These are phyloP conservation scores for Girardia tigrina DNA, from an alignment of 2,888 invertebrate genomes.

Conservation along the genomic window DNA sequence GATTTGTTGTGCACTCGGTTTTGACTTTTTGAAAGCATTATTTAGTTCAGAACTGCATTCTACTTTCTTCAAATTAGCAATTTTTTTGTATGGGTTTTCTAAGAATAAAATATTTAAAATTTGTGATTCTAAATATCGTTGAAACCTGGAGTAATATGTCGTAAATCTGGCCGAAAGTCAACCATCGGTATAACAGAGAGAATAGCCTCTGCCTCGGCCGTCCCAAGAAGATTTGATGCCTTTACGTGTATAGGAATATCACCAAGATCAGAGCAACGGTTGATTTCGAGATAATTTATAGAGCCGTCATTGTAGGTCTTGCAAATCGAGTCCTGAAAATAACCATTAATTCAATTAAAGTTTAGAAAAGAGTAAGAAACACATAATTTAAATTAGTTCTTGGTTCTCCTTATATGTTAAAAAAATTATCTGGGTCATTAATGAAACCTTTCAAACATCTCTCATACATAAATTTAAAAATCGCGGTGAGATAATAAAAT, in stretches of 20 bases:
- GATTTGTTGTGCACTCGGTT: constrained; percentile 44
- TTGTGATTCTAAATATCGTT: neutral
- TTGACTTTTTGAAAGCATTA: constrained; percentile 43
- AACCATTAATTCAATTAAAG: too few relatives aligned
- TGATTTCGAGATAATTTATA: constrained; percentile 85
- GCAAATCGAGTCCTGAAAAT: constrained; percentile 59
- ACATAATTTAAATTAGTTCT: too few relatives aligned
- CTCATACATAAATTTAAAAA: too few relatives aligned
- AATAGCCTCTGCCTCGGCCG: constrained; percentile 73
- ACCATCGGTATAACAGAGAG: constrained; percentile 53
- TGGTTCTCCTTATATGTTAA: too few relatives aligned
- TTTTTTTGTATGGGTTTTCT: constrained; percentile 35
- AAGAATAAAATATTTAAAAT: neutral
- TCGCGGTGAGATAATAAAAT: too few relatives aligned
- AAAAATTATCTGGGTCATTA: too few relatives aligned
- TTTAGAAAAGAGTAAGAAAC: too few relatives aligned
- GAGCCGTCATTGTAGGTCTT: constrained; percentile 93
- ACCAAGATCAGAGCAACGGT: constrained; percentile 88
- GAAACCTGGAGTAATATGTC: constrained; percentile 38
- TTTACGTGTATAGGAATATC: constrained; percentile 78
- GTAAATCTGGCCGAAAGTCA: constrained; percentile 48
- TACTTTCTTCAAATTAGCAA: constrained; percentile 39
- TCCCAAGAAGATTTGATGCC: constrained; percentile 83
- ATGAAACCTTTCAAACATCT: too few relatives aligned
- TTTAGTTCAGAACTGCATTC: constrained; percentile 44